A percentile compares a stretch with the other conserved stretches of the same genome.
These are phyloP conservation scores for Prunella strophiata DNA, from an alignment of 2,797 vertebrate genomes.

Conservation along the genomic window DNA sequence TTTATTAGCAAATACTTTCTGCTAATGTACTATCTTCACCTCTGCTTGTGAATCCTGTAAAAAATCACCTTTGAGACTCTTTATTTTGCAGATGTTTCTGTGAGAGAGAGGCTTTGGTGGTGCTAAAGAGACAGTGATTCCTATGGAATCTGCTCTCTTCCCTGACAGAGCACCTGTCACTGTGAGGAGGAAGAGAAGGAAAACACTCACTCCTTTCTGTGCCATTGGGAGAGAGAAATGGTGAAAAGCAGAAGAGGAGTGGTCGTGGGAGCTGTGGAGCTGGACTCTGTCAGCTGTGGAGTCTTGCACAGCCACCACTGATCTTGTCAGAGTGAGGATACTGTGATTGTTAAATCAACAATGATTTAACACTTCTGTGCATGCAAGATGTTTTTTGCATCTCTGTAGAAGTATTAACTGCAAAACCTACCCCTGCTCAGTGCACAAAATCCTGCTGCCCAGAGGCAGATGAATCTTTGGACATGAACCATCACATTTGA, in stretches of 20 bases:
- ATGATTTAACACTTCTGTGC: background rate
- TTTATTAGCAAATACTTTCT: background rate
- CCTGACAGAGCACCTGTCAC: background rate
- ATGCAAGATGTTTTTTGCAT: background rate
- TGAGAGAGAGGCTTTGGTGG: background rate
- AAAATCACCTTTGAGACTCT: background rate
- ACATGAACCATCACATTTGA: background rate
- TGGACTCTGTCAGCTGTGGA: background rate
- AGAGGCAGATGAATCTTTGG: background rate
- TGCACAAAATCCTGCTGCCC: background rate
- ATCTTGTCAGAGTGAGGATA: background rate
- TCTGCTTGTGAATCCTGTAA: background rate
- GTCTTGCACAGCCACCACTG: background rate
- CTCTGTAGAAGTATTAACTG: background rate
- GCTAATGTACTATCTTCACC: background rate
- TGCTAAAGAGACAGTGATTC: accelerated
- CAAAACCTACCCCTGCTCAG: background rate
- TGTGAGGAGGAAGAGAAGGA: background rate
- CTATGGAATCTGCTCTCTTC: background rate
- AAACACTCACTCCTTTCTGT: accelerated
- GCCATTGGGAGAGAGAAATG: background rate
- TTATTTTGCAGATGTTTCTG: background rate
- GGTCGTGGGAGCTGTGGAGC: background rate
- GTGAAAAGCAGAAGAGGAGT: background rate
- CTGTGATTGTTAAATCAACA: background rate